Base-by-base conservation (phyloP, 2,888 invertebrate genomes). In the Hofmannophila pseudospretella region DNA sequence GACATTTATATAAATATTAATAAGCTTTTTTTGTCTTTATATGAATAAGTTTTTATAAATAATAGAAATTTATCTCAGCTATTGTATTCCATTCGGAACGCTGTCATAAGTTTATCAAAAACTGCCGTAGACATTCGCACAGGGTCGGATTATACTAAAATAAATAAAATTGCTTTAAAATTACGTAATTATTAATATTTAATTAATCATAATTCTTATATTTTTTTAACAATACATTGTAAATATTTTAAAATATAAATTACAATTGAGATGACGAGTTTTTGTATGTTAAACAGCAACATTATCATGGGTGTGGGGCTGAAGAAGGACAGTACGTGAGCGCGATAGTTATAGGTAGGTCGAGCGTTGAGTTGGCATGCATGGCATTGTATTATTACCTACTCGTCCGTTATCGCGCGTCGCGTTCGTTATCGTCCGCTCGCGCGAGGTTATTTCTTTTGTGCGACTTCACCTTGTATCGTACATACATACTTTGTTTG, bases 321-420 rank as follows among this genome's bases (percentile, higher is more conserved):
- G 52, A 58, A 65, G 67, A 71, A 74, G 72, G 5, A 69, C 85
- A 85, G 84, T 85, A 65, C 67, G 61, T 62, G 69, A 71, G 70
- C 64, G 66, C 67, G 58, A 67, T 82, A 84, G 76, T 64, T 84
- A 84, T 85, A 85, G 82, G 73, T 84, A 84, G 81, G 84, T 85
- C 68, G 73, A 54, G 54, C 68, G 81, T 80, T 74, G 84, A 75
- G 84, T 81, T 16, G 16, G 16, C 16, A 16, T 16, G 16, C 16
- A n/a, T 82, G 85, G 84, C 84, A 80, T 72, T 67, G 73, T 79
- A 78, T 76, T 70, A 67, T 63, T 66, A 64, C 64, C 19, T 23
- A 26, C 32, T 16, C 23, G 12, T 65, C 66, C 65, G 77, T 78
- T 79, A 78, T 78, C 74, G 70, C 52, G 47, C 50, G 58, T 57